Percentiles rank a stretch among this genome's conserved stretches.
These are phyloP conservation scores for Drosophila mercatorum DNA, from an alignment of 2,888 invertebrate species.

Conservation along the genomic window DNA sequence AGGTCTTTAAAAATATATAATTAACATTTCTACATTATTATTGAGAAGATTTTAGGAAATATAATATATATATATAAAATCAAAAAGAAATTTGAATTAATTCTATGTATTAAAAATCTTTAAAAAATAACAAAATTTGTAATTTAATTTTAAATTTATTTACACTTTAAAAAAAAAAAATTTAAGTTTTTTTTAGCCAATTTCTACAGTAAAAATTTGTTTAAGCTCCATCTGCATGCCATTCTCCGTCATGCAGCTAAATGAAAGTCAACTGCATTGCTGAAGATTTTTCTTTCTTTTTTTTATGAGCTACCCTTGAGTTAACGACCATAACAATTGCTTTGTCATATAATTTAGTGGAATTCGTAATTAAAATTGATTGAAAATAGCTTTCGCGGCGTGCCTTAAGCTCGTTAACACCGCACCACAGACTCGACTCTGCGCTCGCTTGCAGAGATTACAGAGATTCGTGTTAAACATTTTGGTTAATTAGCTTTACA, in stretches of 20 bases:
- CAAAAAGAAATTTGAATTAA: no score
- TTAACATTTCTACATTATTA: neutral
- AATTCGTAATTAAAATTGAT: conserved; percentile 32
- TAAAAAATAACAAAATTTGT: no score
- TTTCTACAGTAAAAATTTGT: neutral
- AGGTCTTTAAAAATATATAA: neutral
- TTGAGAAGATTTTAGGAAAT: no score
- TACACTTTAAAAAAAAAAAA: no score
- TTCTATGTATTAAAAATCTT: no score
- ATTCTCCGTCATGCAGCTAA: neutral
- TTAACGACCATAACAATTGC: conserved; percentile 11
- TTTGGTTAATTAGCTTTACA: conserved; percentile 63
- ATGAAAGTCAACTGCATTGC: conserved; percentile 33
- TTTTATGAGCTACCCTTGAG: neutral
- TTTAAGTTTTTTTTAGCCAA: no score
- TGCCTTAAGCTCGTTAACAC: conserved; percentile 21
- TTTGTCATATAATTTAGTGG: conserved; percentile 31
- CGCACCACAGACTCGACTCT: conserved; percentile 3
- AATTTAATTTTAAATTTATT: no score
- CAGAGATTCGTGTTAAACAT: conserved; percentile 53
- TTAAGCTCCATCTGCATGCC: neutral
- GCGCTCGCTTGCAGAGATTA: conserved; percentile 21
- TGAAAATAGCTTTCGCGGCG: conserved; percentile 37
- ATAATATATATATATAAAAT: no score
- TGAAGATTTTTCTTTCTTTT: conserved; percentile 2